phyloP scores from a whole-genome alignment of 2,797 vertebrate genomes.

The Cirrhinus mrigala region DNA sequence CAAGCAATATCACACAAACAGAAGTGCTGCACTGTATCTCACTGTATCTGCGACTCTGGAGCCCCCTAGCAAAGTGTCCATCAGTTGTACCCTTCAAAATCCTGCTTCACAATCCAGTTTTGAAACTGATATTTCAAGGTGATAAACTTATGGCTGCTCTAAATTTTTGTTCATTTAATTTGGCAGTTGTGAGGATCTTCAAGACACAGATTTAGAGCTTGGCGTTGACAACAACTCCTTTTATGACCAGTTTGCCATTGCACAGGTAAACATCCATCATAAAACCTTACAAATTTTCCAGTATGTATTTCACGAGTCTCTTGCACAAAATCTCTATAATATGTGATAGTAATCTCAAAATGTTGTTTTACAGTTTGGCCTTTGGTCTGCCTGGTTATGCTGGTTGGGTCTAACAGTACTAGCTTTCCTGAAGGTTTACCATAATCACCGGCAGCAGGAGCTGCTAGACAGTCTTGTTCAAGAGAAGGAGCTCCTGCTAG shows the following conservation, averaged over 20 bases:
- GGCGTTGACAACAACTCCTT: slow-evolving; percentile 92
- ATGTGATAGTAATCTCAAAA: background rate
- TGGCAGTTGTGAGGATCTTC: slow-evolving; percentile 91
- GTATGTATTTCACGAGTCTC: background rate
- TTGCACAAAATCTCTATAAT: background rate
- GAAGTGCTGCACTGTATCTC: background rate
- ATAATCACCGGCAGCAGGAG: slow-evolving; percentile 94
- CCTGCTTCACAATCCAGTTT: background rate
- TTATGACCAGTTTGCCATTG: slow-evolving; percentile 95
- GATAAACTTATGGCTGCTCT: background rate
- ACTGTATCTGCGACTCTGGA: background rate
- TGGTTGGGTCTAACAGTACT: slow-evolving; percentile 91
- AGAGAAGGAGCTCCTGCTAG: slow-evolving; percentile 94
- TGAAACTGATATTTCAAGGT: background rate
- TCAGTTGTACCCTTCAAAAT: background rate
- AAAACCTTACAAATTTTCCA: background rate
- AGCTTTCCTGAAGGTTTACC: slow-evolving; percentile 95
- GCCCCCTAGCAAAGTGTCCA: background rate
- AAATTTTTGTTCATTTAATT: slow-evolving; percentile 45
- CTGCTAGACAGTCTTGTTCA: slow-evolving; percentile 93
- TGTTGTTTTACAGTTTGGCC: slow-evolving; percentile 83
- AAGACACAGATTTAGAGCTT: slow-evolving; percentile 91
- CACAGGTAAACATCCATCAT: slow-evolving; percentile 83
- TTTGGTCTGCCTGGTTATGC: slow-evolving; percentile 95
- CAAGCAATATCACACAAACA: background rate